Evolutionary conservation across 2,797 vertebrate genomes (phyloP).

Genomic region (Acanthornis magna): DNA sequence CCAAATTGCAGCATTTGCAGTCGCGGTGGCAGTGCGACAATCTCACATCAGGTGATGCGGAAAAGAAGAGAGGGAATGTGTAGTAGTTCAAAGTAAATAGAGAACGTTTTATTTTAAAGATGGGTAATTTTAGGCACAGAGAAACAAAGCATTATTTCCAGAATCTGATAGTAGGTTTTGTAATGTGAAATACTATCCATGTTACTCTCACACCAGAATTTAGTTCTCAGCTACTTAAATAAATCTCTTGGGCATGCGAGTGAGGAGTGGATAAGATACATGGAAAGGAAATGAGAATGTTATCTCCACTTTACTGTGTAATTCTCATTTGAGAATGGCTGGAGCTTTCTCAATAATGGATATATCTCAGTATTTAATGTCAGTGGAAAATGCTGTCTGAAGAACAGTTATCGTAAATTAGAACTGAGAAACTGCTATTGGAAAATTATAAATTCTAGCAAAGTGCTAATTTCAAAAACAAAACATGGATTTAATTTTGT

Average conservation of each 20-base stretch:
- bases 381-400: background rate
- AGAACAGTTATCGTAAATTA: background rate
- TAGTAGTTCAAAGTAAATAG: background rate
- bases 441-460: background rate
- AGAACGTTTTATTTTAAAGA: background rate
- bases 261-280: background rate
- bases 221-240: background rate
- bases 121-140: background rate
- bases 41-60: background rate
- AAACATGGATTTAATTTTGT: constrained; percentile 8
- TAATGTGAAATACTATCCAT: background rate
- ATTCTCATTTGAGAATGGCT: constrained; percentile 15
- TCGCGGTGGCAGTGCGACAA: background rate
- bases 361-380: background rate
- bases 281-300: constrained; percentile 5
- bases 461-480: constrained; percentile 41
- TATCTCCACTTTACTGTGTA: background rate
- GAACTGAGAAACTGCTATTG: background rate
- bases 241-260: background rate
- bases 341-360: background rate
- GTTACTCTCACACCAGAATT: background rate
- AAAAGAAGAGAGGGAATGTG: background rate
- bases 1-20: background rate
- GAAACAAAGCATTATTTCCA: background rate
- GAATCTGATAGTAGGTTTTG: background rate